A percentile compares a stretch with the other conserved stretches of the same genome.
Conservation (phyloP, 2,888 invertebrate genomes). For the Diplolepis rosae region DNA sequence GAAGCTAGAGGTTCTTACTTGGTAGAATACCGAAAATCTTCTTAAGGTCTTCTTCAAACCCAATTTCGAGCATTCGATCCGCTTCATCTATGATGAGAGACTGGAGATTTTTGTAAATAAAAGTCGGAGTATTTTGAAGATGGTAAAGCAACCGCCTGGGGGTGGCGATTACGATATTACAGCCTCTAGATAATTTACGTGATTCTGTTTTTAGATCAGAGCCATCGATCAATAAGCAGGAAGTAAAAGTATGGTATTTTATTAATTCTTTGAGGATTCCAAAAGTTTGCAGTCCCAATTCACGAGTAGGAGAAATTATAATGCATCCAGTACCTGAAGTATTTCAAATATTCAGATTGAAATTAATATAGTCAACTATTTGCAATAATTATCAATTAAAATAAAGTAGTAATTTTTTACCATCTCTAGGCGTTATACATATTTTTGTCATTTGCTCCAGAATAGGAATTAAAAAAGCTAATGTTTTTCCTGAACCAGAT, state of each 20-base stretch:
- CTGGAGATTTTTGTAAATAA: conserved; percentile 92
- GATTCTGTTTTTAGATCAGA: conserved; percentile 93
- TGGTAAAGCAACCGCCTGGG: conserved; percentile 95
- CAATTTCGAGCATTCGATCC: conserved; percentile 93
- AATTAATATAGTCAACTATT: background rate
- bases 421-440: conserved; percentile 94
- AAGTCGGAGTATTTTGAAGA: conserved; percentile 90
- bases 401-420: conserved; percentile 74
- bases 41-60: conserved; percentile 95
- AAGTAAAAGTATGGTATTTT: conserved; percentile 93
- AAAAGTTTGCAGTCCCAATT: conserved; percentile 97
- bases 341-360: background rate
- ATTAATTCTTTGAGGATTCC: conserved; percentile 94
- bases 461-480: conserved; percentile 96
- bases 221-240: conserved; percentile 96
- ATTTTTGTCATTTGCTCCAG: conserved; percentile 93
- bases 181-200: conserved; percentile 89
- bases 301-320: conserved; percentile 95
- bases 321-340: conserved; percentile 89
- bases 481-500: conserved; percentile 97
- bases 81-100: conserved; percentile 96
- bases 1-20: background rate
- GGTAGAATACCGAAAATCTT: conserved; percentile 91
- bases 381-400: background rate
- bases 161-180: conserved; percentile 93